These are phyloP conservation scores for Urocyon cinereoargenteus DNA, from an alignment of 2,797 vertebrate species.

Conservation along the genomic window DNA sequence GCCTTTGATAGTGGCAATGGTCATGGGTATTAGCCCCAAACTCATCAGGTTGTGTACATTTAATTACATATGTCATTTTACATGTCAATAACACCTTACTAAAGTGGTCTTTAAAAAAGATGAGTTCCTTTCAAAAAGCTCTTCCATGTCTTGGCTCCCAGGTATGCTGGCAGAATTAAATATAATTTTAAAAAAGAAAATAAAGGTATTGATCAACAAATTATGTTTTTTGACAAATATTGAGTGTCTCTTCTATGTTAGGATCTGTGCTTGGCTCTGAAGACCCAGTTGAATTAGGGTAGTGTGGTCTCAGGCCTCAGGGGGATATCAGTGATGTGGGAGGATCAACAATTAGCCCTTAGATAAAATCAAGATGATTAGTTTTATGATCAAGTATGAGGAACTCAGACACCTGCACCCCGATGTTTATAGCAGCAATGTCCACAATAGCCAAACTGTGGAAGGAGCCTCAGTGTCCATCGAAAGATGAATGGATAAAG, in stretches of 20 bases:
- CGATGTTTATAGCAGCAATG: no score
- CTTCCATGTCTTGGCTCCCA: conserved; percentile 70
- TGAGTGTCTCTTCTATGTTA: not conserved
- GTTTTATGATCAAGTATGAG: not conserved
- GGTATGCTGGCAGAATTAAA: conserved; percentile 75
- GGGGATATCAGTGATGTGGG: not conserved
- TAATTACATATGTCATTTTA: not conserved
- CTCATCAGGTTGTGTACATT: not conserved
- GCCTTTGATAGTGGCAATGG: not conserved
- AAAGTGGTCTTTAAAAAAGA: conserved; percentile 21
- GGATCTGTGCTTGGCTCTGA: not conserved
- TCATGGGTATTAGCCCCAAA: not conserved
- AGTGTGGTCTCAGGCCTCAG: not conserved
- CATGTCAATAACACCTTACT: not conserved
- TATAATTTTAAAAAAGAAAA: conserved; percentile 57
- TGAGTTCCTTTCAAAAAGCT: conserved; percentile 77
- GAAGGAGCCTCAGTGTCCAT: no score
- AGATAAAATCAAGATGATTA: not conserved
- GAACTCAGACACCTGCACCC: not conserved
- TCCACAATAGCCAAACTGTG: no score
- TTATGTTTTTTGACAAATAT: not conserved
- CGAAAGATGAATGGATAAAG: no score
- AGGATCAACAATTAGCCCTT: not conserved
- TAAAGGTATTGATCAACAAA: not conserved
- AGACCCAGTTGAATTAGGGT: not conserved